Evolutionary conservation across 2,113 vertebrate species (phyloP).

Genomic region (Ceuthmochares aereus): DNA sequence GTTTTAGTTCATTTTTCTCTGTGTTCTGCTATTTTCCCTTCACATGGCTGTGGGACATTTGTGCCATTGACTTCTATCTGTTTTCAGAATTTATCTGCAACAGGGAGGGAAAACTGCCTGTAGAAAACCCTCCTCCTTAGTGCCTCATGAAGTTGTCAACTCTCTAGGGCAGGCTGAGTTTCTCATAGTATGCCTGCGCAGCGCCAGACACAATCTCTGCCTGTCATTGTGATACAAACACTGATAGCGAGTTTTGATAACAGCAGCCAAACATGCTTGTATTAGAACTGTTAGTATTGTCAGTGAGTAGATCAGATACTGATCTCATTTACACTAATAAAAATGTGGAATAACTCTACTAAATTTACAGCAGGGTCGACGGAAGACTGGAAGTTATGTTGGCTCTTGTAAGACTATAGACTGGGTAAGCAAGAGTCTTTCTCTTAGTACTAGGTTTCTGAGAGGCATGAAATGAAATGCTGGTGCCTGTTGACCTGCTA

Average conservation of each 20-base stretch:
- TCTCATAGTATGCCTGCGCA: neutral
- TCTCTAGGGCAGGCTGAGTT: neutral
- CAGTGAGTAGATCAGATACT: neutral
- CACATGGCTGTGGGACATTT: neutral
- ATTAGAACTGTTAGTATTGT: neutral
- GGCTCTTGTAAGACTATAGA: neutral
- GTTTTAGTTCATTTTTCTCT: neutral
- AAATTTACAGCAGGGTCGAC: neutral
- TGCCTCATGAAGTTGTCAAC: neutral
- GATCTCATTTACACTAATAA: neutral
- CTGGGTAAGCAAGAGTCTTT: neutral
- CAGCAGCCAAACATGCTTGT: neutral
- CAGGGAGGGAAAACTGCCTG: neutral
- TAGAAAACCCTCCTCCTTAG: neutral
- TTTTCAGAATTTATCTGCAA: neutral
- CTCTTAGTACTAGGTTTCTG: neutral
- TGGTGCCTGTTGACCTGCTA: neutral
- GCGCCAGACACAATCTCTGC: neutral
- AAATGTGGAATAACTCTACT: neutral
- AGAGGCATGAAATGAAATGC: neutral
- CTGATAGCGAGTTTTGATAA: neutral
- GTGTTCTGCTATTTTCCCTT: neutral
- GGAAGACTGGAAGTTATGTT: neutral
- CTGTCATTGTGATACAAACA: rapidly evolving
- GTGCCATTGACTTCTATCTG: neutral